A percentile compares a stretch with the other conserved stretches of the same genome.
Conservation (phyloP, 2,888 invertebrate species). For the Halictus ligatus region DNA sequence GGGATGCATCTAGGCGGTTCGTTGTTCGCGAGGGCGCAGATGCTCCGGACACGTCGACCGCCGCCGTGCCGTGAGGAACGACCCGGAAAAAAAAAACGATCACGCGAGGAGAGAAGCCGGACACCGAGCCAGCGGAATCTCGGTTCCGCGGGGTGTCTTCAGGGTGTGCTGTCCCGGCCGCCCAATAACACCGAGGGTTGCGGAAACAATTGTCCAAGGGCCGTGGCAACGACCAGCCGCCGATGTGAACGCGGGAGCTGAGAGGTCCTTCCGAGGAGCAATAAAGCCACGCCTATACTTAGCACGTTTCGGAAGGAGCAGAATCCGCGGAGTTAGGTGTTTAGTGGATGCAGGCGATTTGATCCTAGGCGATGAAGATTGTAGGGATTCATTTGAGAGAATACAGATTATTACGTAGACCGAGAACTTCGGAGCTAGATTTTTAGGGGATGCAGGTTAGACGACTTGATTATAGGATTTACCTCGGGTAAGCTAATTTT, state of each 20-base stretch:
- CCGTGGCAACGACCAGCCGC: neutral
- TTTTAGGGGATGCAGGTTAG: too few relatives aligned
- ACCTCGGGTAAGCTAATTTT: neutral
- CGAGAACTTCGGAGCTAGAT: neutral
- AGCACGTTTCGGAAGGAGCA: neutral
- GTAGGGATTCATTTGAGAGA: too few relatives aligned
- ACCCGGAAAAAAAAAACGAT: slow-evolving; percentile 22
- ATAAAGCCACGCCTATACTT: neutral
- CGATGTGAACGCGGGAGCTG: neutral
- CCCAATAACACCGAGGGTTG: neutral
- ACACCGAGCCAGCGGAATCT: slow-evolving; percentile 12
- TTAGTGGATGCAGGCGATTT: too few relatives aligned
- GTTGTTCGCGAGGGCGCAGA: slow-evolving; percentile 53
- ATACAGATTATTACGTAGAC: too few relatives aligned
- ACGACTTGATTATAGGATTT: neutral
- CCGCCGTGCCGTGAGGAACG: slow-evolving; percentile 10
- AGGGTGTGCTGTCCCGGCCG: slow-evolving; percentile 6
- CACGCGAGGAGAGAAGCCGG: neutral
- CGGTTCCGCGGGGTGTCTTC: slow-evolving; percentile 34
- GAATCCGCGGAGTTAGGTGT: neutral
- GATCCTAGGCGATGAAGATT: too few relatives aligned
- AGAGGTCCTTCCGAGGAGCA: neutral
- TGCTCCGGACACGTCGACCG: slow-evolving; percentile 34
- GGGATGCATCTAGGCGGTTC: slow-evolving; percentile 54
- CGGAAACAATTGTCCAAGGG: neutral